Evolutionary conservation across 2,888 invertebrate species (phyloP), one percentile per base, ranked within the genome.

Genomic region (Ceratothoa steindachneri): DNA sequence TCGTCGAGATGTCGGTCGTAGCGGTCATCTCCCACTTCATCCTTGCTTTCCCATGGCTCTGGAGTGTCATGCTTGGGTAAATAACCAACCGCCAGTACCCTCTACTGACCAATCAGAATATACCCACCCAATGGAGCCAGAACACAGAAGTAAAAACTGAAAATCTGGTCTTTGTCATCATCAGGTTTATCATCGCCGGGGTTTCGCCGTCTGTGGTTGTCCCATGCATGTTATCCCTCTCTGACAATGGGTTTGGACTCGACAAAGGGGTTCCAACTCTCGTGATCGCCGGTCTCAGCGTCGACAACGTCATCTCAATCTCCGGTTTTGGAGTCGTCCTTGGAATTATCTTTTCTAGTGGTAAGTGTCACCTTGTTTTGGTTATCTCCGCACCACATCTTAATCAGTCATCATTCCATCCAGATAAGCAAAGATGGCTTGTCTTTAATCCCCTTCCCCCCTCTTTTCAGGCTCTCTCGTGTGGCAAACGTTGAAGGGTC

Each of bases 201-300:
- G 97, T 98, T 0, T 95, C 96, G 0, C 97, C 97, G 0, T 97
- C 97, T 1, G 97, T 98, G n/a, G 92, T 97, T 9, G 97, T 98
- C 22, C 96, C 97, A 0, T 93, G 94, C 81, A 88, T 98, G 78
- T 90, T 97, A 84, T 88, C 91, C 31, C 87, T 97, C 22, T 89
- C 95, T 15, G 89, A 89, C 73, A 91, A 91, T 83, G 94, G 93
- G 2, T 95, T 94, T 83, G 97, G 97, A 0, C 91, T 95, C 0
- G 92, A 92, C 55, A 95, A 96, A 87, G 97, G 97, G 24, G 94
- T 98, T 71, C 96, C 97, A 0, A 97, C 97, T 0, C 87, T 98
- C 65, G 93, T 97, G 72, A 92, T 97, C 53, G 97, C 97, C 0
- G 92, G 97, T 0, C 91, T 97, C 4, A 95, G 95, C 67, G 90